phyloP scores from a whole-genome alignment of 2,113 vertebrate genomes.

The Crotalus horridus region DNA sequence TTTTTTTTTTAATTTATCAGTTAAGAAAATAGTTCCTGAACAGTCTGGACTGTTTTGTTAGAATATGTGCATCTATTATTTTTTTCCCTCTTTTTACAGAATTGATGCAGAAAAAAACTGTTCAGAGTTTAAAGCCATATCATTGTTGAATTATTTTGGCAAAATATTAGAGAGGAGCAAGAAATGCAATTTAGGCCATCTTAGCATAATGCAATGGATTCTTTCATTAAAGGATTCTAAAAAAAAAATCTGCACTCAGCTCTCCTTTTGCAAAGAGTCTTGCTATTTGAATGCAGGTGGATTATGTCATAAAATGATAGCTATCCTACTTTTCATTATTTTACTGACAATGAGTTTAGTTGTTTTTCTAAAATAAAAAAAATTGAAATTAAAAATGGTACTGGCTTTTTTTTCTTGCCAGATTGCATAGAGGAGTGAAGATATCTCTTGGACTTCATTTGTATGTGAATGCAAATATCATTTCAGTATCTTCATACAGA shows the following conservation, averaged over 20 bases:
- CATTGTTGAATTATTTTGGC: background rate
- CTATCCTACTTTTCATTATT: slow-evolving; percentile 14
- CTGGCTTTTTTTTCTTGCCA: background rate
- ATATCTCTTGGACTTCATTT: background rate
- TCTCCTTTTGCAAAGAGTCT: background rate
- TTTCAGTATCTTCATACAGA: background rate
- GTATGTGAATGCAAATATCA: background rate
- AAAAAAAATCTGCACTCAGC: background rate
- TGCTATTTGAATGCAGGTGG: slow-evolving; percentile 21
- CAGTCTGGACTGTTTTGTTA: background rate
- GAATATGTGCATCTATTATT: background rate
- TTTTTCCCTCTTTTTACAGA: slow-evolving; percentile 8
- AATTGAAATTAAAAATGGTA: slow-evolving; percentile 8
- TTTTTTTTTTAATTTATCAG: background rate
- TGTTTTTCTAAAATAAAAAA: background rate
- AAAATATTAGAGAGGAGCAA: background rate
- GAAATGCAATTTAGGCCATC: background rate
- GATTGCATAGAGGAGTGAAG: background rate
- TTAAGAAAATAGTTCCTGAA: background rate
- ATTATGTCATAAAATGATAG: background rate
- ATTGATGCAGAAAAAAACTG: slow-evolving; percentile 7
- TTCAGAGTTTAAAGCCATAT: slow-evolving; percentile 12
- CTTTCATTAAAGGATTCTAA: slow-evolving; percentile 5
- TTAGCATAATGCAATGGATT: slow-evolving; percentile 9
- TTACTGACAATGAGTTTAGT: background rate